phyloP scores from a whole-genome alignment of 2,888 invertebrate species.

The Cantharis rufa region DNA sequence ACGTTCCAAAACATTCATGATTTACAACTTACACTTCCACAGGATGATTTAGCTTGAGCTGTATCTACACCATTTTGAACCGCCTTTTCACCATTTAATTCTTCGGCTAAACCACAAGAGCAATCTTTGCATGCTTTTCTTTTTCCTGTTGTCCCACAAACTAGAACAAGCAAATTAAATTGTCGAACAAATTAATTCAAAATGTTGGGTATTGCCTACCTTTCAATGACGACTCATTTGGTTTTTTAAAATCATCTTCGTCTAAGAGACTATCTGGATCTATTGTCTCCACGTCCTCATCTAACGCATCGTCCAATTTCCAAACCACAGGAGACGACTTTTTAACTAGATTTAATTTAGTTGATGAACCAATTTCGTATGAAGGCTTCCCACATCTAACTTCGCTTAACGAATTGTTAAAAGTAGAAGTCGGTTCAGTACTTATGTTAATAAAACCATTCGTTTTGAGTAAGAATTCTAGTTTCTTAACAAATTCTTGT shows the following conservation, averaged over 20 bases:
- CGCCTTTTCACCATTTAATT: slow-evolving; percentile 71
- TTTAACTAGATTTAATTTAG: slow-evolving; percentile 58
- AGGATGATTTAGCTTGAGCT: slow-evolving; percentile 77
- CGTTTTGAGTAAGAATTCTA: slow-evolving; percentile 47
- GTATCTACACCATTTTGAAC: slow-evolving; percentile 55
- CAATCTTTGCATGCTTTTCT: slow-evolving; percentile 98
- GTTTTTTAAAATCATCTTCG: slow-evolving; percentile 87
- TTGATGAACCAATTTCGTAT: slow-evolving; percentile 72
- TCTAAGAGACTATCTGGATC: slow-evolving; percentile 88
- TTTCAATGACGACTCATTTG: slow-evolving; percentile 80
- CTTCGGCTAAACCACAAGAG: slow-evolving; percentile 95
- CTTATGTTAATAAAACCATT: slow-evolving; percentile 47
- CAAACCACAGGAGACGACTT: slow-evolving; percentile 59
- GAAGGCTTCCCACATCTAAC: slow-evolving; percentile 67
- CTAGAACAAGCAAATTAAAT: slow-evolving; percentile 52
- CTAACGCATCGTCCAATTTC: slow-evolving; percentile 73
- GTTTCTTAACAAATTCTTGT: slow-evolving; percentile 13
- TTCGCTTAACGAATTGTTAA: slow-evolving; percentile 35
- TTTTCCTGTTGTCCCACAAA: slow-evolving; percentile 86
- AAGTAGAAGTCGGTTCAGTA: slow-evolving; percentile 8
- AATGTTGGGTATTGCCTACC: slow-evolving; percentile 59
- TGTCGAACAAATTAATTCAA: neutral
- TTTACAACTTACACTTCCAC: slow-evolving; percentile 84
- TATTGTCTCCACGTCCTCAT: slow-evolving; percentile 77
- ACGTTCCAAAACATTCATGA: neutral